Base-by-base conservation (phyloP, 2,888 invertebrate species). In the Tubulanus polymorphus region DNA sequence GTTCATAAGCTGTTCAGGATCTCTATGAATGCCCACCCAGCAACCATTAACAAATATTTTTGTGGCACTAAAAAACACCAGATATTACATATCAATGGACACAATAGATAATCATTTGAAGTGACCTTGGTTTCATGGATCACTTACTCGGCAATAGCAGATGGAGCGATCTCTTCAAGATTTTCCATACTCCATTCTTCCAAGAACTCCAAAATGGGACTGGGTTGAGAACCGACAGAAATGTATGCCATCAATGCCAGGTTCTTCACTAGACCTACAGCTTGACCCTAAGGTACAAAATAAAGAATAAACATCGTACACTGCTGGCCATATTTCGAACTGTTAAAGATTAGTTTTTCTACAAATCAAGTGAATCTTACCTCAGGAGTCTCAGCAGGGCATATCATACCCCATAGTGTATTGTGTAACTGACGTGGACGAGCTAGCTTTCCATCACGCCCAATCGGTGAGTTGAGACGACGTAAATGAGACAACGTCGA, bases 141-240 rank as follows among this genome's bases (percentile, higher is more conserved):
- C 10, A 65, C 75, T 67, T 75, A 81, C 81, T 96, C 96, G 12
- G 93, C 92, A 74, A 99, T 99, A 1, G 97, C 95, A 20, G 95
- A 95, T 0, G 99, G 97, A 0, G 97, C 96, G 63, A 99, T 97
- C 86, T 99, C 99, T 81, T 99, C 99, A 63, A 99, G 84, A 80
- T 99, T 99, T 82, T 99, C 99, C 99, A 99, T 99, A 50, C 95
- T 95, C 99, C 99, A 99, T 79, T 99, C 99, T 77, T 99, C 99
- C 86, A 99, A 94, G 83, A 99, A 99, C 85, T 99, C 99, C 53
- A 99, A 83, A 81, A 99, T 99, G 1, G 99, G 99, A 10, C 96
- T 95, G 0, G 99, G 97, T 78, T 97, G 95, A 48, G 96, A 97
- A 62, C 99, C 99, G 52, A 99, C 99, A 64, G 97, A 97, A 69